A percentile compares a stretch with the other conserved stretches of the same genome.
phyloP scores from a whole-genome alignment of 2,888 invertebrate species.

The Himalopsyche anomala region DNA sequence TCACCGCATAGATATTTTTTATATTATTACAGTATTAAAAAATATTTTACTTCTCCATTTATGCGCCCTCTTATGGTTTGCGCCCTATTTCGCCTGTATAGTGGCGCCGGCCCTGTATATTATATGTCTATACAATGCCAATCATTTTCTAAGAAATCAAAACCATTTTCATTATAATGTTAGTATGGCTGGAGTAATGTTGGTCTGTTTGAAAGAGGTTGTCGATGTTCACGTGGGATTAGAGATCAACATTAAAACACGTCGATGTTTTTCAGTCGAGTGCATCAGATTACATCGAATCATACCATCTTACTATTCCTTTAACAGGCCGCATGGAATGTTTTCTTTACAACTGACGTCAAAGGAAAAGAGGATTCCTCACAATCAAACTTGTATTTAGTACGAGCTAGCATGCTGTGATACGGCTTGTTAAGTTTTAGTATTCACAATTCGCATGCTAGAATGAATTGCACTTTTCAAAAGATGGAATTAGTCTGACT shows the following conservation, averaged over 20 bases:
- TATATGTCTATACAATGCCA: no score
- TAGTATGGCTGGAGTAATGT: no score
- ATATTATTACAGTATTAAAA: no score
- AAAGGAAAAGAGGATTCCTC: constrained; percentile 1
- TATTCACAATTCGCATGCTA: constrained; percentile 4
- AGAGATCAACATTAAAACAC: neutral
- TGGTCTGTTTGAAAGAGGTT: no score
- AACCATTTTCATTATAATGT: no score
- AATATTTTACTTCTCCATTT: no score
- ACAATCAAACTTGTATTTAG: constrained; percentile 15
- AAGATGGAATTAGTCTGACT: neutral
- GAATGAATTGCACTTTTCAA: constrained; percentile 10
- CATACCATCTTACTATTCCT: neutral
- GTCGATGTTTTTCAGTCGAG: constrained; percentile 13
- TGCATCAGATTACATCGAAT: neutral
- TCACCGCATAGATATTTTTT: no score
- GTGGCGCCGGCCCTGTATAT: no score
- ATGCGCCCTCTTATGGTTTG: no score
- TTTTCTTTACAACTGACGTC: constrained; percentile 21
- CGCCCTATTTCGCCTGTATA: no score
- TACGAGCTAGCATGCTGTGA: neutral
- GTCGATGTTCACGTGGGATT: neutral
- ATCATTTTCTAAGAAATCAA: no score
- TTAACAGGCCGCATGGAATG: neutral
- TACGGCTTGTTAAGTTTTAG: constrained; percentile 6